Evolutionary conservation across 2,797 vertebrate genomes (phyloP), one percentile per base, ranked within the genome.

Genomic region (Epinephelus awoara): DNA sequence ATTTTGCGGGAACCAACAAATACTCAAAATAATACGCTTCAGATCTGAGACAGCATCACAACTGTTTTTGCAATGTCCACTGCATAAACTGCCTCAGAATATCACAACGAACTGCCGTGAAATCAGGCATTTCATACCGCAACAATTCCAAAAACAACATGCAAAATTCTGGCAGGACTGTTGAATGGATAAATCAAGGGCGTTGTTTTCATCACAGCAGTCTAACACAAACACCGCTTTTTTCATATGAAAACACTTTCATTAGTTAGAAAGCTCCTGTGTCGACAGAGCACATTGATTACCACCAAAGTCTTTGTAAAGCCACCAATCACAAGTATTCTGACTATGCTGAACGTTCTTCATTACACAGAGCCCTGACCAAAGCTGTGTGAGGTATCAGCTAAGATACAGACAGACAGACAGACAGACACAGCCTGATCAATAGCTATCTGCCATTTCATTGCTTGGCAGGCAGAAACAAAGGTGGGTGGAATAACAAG

Each of bases 401-500:
- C 40, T 61, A 7, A 49, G 21, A 59, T 29, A 17, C 49, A 38
- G 56, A 58, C 27, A 2, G 34, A 63, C 17, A 77, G 23, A 75
- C 19, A 3, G 29, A 62, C 17, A 75, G 23, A 75, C 50, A n/a
- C 46, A n/a, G n/a, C 7, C 58, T 76, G 72, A 77, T 86, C 29
- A 69, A 67, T 77, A 80, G 62, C 56, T 61, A 66, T 66, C 51
- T 0, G 8, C 42, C 49, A 29, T 68, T 73, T 47, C 57, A 49
- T 55, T 69, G 49, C 34, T 66, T 56, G 63, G 42, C 67, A 83
- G 73, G 50, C 29, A 57, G 61, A 83, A 80, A 67, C 55, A 66
- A 67, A 77, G 27, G 42, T 79, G 61, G 49, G n/a, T 56, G 75
- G 50, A 67, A 87, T 57, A 80, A 77, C 50, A 87, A 70, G 68